A percentile compares a stretch with the other conserved stretches of the same genome.
Evolutionary conservation across 2,888 invertebrate species (phyloP).

Genomic region (Cheilosia impressa): DNA sequence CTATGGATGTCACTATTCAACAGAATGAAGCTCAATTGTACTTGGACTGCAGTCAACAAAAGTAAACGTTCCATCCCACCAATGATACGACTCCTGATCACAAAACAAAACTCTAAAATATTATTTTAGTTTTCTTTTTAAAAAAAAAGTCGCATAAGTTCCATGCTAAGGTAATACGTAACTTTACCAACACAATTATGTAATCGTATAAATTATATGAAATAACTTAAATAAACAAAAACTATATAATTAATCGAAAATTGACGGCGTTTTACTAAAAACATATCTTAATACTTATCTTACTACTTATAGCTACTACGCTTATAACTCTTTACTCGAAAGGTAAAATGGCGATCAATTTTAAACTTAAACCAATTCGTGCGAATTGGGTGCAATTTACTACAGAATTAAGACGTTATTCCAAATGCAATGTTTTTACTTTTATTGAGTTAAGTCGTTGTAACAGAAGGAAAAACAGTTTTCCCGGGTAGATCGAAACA

Average conservation of each 20-base stretch:
- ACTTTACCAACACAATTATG: slow-evolving; percentile 1
- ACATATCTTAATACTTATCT: no score
- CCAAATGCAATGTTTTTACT: not conserved
- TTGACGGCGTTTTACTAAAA: no score
- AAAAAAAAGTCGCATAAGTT: slow-evolving; percentile 53
- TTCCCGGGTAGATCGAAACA: no score
- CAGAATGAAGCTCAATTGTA: slow-evolving; percentile 76
- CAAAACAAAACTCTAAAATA: slow-evolving; percentile 3
- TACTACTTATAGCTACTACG: no score
- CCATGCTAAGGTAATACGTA: slow-evolving; percentile 25
- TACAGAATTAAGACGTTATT: not conserved
- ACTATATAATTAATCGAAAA: no score
- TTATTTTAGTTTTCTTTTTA: slow-evolving; percentile 3
- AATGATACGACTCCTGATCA: slow-evolving; percentile 37
- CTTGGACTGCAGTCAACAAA: slow-evolving; percentile 75
- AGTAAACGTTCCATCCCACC: slow-evolving; percentile 5
- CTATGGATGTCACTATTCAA: slow-evolving; percentile 7
- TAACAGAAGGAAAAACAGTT: no score
- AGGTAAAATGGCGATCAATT: no score
- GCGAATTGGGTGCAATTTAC: no score
- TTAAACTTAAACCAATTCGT: no score
- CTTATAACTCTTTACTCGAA: no score
- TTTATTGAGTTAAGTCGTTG: not conserved
- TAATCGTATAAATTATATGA: slow-evolving; percentile 13
- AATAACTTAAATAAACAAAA: no score